phyloP scores from a whole-genome alignment of 2,888 invertebrate genomes.

The Ichneumon xanthorius region DNA sequence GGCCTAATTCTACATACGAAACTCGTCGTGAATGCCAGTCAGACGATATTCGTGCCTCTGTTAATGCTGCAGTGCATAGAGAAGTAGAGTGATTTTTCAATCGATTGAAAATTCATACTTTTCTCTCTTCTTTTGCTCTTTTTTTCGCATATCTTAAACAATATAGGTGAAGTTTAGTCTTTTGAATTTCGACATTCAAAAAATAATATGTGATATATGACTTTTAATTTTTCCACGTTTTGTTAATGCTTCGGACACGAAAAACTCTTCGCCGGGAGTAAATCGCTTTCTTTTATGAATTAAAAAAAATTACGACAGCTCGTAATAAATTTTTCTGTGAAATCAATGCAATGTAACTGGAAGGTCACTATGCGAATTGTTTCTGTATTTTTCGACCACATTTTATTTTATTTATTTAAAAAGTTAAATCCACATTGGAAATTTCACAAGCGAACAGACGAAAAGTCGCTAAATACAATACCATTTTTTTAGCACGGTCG shows the following conservation, averaged over 20 bases:
- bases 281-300: too few relatives aligned
- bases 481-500: neutral
- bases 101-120: slow-evolving; percentile 10
- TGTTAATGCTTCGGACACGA: too few relatives aligned
- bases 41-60: slow-evolving; percentile 44
- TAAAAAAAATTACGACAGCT: too few relatives aligned
- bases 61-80: neutral
- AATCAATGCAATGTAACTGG: neutral
- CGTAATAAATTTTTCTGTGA: neutral
- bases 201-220: too few relatives aligned
- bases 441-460: neutral
- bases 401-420: neutral
- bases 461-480: neutral
- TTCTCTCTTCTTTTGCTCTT: too few relatives aligned
- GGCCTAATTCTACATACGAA: slow-evolving; percentile 55
- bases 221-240: too few relatives aligned
- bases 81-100: neutral
- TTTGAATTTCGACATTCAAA: too few relatives aligned
- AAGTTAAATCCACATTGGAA: neutral
- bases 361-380: neutral
- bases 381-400: neutral
- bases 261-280: too few relatives aligned
- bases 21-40: slow-evolving; percentile 10
- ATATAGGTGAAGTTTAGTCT: too few relatives aligned
- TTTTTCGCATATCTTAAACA: neutral